Conservation (phyloP, 2,113 vertebrate species). For the Scartelaos histophorus region DNA sequence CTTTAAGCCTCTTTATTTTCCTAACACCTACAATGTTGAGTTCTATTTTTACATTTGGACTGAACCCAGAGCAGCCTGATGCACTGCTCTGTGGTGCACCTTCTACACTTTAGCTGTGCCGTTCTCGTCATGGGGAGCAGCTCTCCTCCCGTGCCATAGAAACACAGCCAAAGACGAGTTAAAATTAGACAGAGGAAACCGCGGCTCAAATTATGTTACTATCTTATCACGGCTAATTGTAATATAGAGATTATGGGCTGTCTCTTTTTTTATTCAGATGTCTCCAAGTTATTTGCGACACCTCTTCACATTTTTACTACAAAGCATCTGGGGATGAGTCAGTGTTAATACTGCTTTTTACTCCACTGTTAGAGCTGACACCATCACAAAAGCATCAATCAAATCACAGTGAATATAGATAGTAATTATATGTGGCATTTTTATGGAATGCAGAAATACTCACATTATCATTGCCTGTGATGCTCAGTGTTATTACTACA, state of each 20-base stretch:
- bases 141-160: neutral
- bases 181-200: slow-evolving; percentile 4
- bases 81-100: neutral
- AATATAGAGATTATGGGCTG: slow-evolving; percentile 7
- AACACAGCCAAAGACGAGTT: neutral
- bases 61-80: neutral
- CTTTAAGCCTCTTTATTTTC: too few species aligned
- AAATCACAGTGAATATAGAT: slow-evolving; percentile 20
- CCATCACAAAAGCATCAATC: slow-evolving; percentile 5
- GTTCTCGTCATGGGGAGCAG: neutral
- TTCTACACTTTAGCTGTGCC: neutral
- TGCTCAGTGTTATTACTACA: neutral
- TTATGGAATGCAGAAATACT: slow-evolving; percentile 7
- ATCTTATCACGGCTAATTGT: neutral
- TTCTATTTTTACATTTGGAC: neutral
- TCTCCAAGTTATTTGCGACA: slow-evolving; percentile 2
- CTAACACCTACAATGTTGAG: neutral
- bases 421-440: slow-evolving; percentile 4
- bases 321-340: slow-evolving; percentile 11
- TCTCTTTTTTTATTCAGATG: slow-evolving; percentile 1
- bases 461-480: neutral
- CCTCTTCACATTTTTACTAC: slow-evolving; percentile 6
- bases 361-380: neutral
- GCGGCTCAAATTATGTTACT: neutral
- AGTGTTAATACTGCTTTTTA: slow-evolving; percentile 11